A percentile compares a stretch with the other conserved stretches of the same genome.
Conservation (phyloP, 2,113 vertebrate genomes). For the Apus apus region DNA sequence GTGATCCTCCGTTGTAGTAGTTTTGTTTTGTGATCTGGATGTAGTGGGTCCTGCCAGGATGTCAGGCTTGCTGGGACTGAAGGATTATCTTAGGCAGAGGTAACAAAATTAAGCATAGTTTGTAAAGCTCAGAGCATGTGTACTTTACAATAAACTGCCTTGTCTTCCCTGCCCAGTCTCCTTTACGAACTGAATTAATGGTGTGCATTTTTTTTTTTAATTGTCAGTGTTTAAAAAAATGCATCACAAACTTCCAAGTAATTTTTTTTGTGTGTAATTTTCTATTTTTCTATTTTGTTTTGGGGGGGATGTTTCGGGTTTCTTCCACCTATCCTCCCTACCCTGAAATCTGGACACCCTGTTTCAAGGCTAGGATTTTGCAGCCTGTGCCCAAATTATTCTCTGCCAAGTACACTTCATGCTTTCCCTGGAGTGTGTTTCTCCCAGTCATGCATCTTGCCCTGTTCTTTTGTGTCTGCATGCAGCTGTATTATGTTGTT, state of each 20-base stretch:
- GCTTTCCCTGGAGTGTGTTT: background rate
- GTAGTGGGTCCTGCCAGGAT: background rate
- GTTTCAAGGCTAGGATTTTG: background rate
- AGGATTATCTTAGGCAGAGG: background rate
- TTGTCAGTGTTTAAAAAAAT: background rate
- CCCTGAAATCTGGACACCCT: background rate
- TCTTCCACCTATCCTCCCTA: background rate
- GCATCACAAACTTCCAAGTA: background rate
- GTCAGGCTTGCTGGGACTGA: background rate
- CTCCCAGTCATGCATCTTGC: background rate
- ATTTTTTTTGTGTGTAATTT: background rate
- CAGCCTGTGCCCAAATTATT: background rate
- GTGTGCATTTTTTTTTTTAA: background rate
- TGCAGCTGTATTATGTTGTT: background rate
- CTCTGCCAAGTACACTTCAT: background rate
- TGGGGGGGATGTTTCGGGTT: background rate
- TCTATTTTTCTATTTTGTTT: background rate
- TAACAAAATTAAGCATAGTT: background rate
- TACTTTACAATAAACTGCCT: background rate
- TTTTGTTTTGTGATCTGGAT: background rate
- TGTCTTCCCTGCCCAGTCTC: background rate
- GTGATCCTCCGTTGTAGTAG: fast-evolving
- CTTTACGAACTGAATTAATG: background rate
- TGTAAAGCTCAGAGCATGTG: background rate
- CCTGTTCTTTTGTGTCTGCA: background rate